Percentiles rank a stretch among this genome's conserved stretches.
These are phyloP conservation scores for Ovis aries DNA, from an alignment of 2,113 vertebrate genomes.

Conservation along the genomic window DNA sequence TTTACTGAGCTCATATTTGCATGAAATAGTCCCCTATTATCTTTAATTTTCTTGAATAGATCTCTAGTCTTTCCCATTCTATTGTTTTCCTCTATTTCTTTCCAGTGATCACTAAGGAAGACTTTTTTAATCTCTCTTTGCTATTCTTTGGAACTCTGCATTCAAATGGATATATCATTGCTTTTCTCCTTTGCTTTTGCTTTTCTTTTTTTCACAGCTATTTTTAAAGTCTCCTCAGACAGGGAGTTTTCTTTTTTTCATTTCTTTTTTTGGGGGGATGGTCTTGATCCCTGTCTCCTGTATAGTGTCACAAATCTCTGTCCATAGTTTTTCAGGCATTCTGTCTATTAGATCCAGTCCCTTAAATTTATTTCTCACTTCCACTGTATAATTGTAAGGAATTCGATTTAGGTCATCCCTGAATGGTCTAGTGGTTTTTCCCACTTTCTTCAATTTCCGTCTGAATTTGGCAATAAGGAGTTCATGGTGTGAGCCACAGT, in stretches of 20 bases:
- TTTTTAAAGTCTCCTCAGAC: background rate
- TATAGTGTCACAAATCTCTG: background rate
- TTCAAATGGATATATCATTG: background rate
- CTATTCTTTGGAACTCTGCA: background rate
- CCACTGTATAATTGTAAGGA: background rate
- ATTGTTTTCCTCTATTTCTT: background rate
- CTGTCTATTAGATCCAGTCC: background rate
- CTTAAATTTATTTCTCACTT: background rate
- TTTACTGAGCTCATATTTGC: background rate
- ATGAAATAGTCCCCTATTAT: background rate
- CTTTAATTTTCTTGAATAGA: background rate
- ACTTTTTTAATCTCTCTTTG: background rate
- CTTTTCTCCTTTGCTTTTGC: background rate
- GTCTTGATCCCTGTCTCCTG: background rate
- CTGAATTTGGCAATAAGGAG: background rate
- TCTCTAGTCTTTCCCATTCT: background rate
- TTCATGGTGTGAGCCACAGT: background rate
- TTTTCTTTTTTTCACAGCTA: background rate
- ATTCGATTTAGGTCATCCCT: background rate
- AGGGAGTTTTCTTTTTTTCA: background rate
- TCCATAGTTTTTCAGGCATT: background rate
- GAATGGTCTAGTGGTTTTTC: background rate
- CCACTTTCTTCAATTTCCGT: background rate
- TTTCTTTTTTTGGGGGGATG: background rate
- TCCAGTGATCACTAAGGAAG: background rate